phyloP scores from a whole-genome alignment of 1,140 invertebrate species.

The Drosophila eugracilis region DNA sequence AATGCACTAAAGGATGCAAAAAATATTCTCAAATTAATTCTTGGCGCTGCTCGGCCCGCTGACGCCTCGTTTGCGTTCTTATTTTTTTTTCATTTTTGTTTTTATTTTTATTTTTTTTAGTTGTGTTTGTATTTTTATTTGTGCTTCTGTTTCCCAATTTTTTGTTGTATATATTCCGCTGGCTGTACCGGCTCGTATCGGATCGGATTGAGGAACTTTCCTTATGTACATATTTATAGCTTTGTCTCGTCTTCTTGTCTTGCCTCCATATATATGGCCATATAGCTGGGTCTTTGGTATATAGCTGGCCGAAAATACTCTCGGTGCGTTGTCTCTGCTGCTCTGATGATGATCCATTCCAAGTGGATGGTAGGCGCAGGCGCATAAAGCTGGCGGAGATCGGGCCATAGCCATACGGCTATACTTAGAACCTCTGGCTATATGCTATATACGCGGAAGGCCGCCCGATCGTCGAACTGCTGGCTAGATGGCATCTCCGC shows the following conservation, averaged over 20 bases:
- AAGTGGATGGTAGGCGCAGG: slow-evolving; percentile 53
- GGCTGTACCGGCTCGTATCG: slow-evolving; percentile 38
- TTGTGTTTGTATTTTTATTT: slow-evolving; percentile 18
- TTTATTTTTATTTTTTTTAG: slow-evolving; percentile 18
- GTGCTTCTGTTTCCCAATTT: slow-evolving; percentile 36
- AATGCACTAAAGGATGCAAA: slow-evolving; percentile 85
- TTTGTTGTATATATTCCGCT: slow-evolving; percentile 21
- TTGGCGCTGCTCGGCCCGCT: slow-evolving; percentile 49
- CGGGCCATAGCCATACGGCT: slow-evolving; percentile 30
- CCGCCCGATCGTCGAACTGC: slow-evolving; percentile 73
- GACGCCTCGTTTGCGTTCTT: slow-evolving; percentile 41
- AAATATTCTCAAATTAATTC: slow-evolving; percentile 83
- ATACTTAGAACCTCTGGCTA: slow-evolving; percentile 71
- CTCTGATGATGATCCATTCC: slow-evolving; percentile 37
- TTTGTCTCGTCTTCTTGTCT: slow-evolving; percentile 78
- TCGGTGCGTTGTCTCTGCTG: slow-evolving; percentile 38
- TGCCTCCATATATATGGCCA: slow-evolving; percentile 46
- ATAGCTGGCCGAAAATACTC: slow-evolving; percentile 58
- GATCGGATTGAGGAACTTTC: slow-evolving; percentile 69
- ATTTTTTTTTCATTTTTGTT: slow-evolving; percentile 2
- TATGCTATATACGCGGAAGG: slow-evolving; percentile 61
- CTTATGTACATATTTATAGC: slow-evolving; percentile 79
- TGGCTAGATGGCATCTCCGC: slow-evolving; percentile 52
- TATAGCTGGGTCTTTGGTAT: slow-evolving; percentile 56
- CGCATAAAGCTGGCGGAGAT: slow-evolving; percentile 40